Percentiles rank a stretch among this genome's conserved stretches.
phyloP scores from a whole-genome alignment of 2,888 invertebrate species.

The Monoplex corrugatus region DNA sequence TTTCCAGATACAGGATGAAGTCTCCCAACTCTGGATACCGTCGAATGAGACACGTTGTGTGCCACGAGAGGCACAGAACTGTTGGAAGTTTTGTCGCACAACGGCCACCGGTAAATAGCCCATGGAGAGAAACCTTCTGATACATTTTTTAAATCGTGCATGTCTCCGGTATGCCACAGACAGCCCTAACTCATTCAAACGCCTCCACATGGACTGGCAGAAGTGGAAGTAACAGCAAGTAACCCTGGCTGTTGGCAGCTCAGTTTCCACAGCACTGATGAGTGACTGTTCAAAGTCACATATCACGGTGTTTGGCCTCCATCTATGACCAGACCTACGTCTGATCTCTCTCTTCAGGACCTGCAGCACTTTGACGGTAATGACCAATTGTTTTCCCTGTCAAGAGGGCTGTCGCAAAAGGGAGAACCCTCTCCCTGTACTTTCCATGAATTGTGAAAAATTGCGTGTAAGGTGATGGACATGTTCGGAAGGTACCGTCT shows the following conservation, averaged over 20 bases:
- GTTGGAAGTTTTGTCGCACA: constrained; percentile 40
- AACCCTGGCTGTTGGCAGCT: constrained; percentile 13
- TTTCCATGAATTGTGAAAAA: constrained; percentile 13
- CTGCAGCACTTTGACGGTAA: neutral
- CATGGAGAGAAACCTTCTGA: constrained; percentile 29
- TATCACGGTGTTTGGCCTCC: constrained; percentile 7
- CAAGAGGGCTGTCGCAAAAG: neutral
- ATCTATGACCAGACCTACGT: neutral
- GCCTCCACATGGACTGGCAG: constrained; percentile 33
- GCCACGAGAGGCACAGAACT: constrained; percentile 32
- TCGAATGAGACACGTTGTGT: neutral
- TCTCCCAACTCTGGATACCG: constrained; percentile 1
- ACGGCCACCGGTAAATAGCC: constrained; percentile 30
- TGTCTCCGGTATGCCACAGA: no score
- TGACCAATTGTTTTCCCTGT: constrained; percentile 3
- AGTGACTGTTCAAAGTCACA: constrained; percentile 13
- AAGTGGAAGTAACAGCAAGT: constrained; percentile 28
- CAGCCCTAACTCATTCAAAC: neutral
- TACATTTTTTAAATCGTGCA: neutral
- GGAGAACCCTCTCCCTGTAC: constrained; percentile 8
- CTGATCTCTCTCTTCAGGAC: constrained; percentile 13
- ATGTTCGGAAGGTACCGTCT: neutral
- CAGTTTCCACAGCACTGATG: constrained; percentile 13
- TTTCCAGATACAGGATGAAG: constrained; percentile 6
- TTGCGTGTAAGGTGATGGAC: neutral